Evolutionary conservation across 2,888 invertebrate species (phyloP).

Genomic region (Itoplectis maculator): DNA sequence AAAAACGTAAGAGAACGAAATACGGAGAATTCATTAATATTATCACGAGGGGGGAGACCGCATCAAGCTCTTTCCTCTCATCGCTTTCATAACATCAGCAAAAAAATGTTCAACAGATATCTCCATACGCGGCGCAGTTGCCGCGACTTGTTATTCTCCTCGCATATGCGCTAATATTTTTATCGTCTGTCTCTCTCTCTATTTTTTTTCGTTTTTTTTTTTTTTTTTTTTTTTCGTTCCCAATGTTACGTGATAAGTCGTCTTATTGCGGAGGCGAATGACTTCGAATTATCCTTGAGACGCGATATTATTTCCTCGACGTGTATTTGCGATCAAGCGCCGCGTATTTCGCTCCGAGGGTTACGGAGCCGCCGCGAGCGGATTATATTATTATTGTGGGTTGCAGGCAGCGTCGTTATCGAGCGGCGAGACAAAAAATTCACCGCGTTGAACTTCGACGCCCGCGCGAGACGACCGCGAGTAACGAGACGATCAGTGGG

Average conservation of each 20-base stretch:
- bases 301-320: constrained; percentile 55
- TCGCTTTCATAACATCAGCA: not conserved
- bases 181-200: not conserved
- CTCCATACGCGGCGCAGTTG: constrained; percentile 15
- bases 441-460: constrained; percentile 53
- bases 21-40: not conserved
- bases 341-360: constrained; percentile 29
- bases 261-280: constrained; percentile 63
- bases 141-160: constrained; percentile 48
- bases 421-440: constrained; percentile 33
- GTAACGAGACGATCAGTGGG: constrained; percentile 58
- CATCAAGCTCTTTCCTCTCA: not conserved
- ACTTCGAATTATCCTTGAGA: constrained; percentile 63
- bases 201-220: constrained; percentile 16
- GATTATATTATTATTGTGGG: not conserved
- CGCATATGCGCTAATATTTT: constrained; percentile 24
- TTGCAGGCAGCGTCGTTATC: constrained; percentile 14
- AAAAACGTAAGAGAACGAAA: not conserved
- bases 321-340: constrained; percentile 43
- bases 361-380: not conserved
- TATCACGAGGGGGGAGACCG: not conserved
- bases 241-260: constrained; percentile 24
- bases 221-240: constrained; percentile 8
- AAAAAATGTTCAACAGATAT: constrained; percentile 5
- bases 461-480: constrained; percentile 28